Evolutionary conservation across 2,797 vertebrate genomes (phyloP).

Genomic region (Craterocephalus amniculus): DNA sequence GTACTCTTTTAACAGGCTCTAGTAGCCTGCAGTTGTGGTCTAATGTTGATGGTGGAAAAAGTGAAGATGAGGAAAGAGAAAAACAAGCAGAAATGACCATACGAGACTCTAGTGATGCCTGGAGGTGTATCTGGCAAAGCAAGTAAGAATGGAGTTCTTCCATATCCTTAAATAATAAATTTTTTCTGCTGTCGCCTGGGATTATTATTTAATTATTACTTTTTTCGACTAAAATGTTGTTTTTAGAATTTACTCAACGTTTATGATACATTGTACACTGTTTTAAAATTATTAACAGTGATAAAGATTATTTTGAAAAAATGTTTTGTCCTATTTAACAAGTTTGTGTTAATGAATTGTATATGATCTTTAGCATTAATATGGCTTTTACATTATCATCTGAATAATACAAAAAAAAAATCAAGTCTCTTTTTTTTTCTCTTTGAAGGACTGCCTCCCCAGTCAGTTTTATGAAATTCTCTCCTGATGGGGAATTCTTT

Average conservation of each 20-base stretch:
- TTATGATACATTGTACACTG: too few species aligned
- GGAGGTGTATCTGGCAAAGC: slow-evolving; percentile 95
- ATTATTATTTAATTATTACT: background rate
- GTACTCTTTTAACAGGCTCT: slow-evolving; percentile 91
- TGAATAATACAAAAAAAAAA: background rate
- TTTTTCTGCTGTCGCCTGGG: background rate
- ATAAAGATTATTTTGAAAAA: too few species aligned
- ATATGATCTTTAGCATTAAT: background rate
- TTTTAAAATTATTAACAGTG: too few species aligned
- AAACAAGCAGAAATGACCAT: slow-evolving; percentile 63
- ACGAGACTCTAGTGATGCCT: slow-evolving; percentile 75
- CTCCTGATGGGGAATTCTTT: slow-evolving; percentile 97
- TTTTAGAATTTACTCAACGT: too few species aligned
- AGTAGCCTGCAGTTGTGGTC: slow-evolving; percentile 93
- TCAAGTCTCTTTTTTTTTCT: slow-evolving; percentile 6
- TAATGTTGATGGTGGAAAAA: slow-evolving; percentile 72
- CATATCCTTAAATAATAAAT: background rate
- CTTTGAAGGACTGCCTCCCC: slow-evolving; percentile 90
- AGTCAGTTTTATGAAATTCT: slow-evolving; percentile 94
- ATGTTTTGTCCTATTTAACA: too few species aligned
- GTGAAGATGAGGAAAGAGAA: slow-evolving; percentile 69
- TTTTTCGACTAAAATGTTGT: background rate
- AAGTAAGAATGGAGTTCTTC: slow-evolving; percentile 84
- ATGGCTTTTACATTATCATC: background rate
- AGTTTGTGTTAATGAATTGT: too few species aligned